Evolutionary conservation across 2,888 invertebrate species (phyloP).

Genomic region (Eupithecia subfuscata): DNA sequence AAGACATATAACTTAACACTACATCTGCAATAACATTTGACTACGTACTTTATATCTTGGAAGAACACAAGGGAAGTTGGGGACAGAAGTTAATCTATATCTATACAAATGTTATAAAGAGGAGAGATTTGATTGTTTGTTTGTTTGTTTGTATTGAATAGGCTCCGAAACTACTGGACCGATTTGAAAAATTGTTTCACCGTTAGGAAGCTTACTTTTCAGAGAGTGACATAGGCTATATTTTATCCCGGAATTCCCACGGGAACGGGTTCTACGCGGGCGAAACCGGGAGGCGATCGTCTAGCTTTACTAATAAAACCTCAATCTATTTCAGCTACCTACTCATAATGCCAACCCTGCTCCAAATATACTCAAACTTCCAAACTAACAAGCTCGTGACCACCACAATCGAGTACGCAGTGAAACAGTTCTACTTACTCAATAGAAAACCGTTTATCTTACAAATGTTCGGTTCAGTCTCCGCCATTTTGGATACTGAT

Average conservation of each 20-base stretch:
- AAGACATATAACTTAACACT: not conserved
- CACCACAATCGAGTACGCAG: slow-evolving; percentile 98
- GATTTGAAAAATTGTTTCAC: too few relatives aligned
- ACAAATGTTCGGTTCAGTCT: slow-evolving; percentile 99
- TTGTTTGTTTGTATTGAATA: too few relatives aligned
- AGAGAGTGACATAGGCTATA: too few relatives aligned
- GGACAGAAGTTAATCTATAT: not conserved
- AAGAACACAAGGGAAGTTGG: not conserved
- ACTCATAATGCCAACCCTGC: slow-evolving; percentile 97
- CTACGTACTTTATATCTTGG: not conserved
- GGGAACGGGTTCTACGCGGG: too few relatives aligned
- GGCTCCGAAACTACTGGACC: too few relatives aligned
- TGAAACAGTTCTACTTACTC: slow-evolving; percentile 98
- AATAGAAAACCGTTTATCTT: slow-evolving; percentile 99
- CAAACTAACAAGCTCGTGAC: slow-evolving; percentile 98
- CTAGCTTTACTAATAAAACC: not conserved
- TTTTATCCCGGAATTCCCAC: too few relatives aligned
- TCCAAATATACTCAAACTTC: slow-evolving; percentile 98
- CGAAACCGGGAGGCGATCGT: too few relatives aligned
- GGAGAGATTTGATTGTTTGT: too few relatives aligned
- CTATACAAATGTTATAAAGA: too few relatives aligned
- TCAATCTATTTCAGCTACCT: slow-evolving; percentile 87
- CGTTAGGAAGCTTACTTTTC: too few relatives aligned
- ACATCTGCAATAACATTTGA: not conserved
- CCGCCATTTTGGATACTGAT: slow-evolving; percentile 97